phyloP scores from a whole-genome alignment of 2,888 invertebrate species.

The Drosophila aldrichi region DNA sequence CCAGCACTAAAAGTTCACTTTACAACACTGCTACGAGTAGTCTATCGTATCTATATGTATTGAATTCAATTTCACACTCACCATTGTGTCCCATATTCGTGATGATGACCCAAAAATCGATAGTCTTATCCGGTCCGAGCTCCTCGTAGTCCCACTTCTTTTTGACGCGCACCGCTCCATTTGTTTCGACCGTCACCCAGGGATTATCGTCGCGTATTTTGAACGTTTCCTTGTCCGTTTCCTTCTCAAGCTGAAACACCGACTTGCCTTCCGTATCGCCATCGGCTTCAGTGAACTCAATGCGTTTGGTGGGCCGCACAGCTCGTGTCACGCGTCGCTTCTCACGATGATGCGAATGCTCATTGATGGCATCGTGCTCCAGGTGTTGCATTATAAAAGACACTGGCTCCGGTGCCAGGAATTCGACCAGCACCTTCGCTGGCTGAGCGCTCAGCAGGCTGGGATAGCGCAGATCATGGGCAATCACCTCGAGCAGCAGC shows the following conservation, averaged over 20 bases:
- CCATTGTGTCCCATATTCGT: constrained; percentile 95
- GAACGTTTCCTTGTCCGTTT: constrained; percentile 96
- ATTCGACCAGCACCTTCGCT: constrained; percentile 92
- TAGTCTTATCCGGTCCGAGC: constrained; percentile 96
- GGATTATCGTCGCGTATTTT: constrained; percentile 97
- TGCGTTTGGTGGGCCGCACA: constrained; percentile 96
- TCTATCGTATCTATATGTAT: not conserved
- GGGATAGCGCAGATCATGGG: constrained; percentile 93
- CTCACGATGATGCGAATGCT: constrained; percentile 88
- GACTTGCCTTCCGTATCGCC: constrained; percentile 94
- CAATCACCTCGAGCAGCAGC: constrained; percentile 91
- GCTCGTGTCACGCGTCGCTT: constrained; percentile 94
- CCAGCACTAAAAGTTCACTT: too few relatives aligned
- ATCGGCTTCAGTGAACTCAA: constrained; percentile 96
- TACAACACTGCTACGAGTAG: too few relatives aligned
- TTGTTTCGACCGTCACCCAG: constrained; percentile 96
- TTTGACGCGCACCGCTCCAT: constrained; percentile 96
- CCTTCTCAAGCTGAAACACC: constrained; percentile 95
- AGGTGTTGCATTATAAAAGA: constrained; percentile 87
- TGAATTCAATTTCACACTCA: constrained; percentile 85
- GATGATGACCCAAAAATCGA: constrained; percentile 98
- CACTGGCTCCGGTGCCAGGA: constrained; percentile 87
- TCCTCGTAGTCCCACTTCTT: constrained; percentile 99
- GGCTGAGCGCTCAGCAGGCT: constrained; percentile 89
- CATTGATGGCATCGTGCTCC: constrained; percentile 85